Evolutionary conservation across 2,797 vertebrate species (phyloP).

Genomic region (Carcharodon carcharias): DNA sequence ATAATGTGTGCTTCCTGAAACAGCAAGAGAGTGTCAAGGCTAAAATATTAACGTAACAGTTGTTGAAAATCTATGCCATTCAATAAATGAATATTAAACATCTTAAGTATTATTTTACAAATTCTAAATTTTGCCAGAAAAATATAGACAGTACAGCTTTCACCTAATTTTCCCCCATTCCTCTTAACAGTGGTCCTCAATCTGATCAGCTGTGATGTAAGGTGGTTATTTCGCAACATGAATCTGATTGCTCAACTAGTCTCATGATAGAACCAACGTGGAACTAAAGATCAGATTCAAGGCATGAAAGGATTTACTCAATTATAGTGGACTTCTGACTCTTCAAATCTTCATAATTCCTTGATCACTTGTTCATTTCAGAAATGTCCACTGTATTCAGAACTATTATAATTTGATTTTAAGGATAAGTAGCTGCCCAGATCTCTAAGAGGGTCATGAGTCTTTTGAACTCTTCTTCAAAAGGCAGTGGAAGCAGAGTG

Average conservation of each 20-base stretch:
- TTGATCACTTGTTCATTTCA: background rate
- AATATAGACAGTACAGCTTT: background rate
- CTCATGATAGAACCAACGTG: background rate
- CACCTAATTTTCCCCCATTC: background rate
- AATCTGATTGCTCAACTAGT: background rate
- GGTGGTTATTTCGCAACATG: background rate
- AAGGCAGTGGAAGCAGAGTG: too few species aligned
- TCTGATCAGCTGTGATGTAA: background rate
- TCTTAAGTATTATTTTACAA: background rate
- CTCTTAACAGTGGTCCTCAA: background rate
- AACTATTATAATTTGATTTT: background rate
- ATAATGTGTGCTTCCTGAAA: slow-evolving; percentile 88
- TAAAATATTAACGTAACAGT: background rate
- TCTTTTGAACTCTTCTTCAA: too few species aligned
- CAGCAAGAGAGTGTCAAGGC: slow-evolving; percentile 42
- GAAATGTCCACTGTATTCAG: background rate
- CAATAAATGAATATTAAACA: background rate
- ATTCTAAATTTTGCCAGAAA: background rate
- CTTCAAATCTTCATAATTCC: background rate
- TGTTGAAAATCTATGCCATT: background rate
- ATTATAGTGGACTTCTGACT: background rate
- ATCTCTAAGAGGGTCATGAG: background rate
- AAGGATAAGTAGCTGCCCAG: background rate
- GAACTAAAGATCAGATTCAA: background rate
- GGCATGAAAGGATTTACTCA: background rate